phyloP scores from a whole-genome alignment of 2,888 invertebrate genomes.

The Uloborus plumipes region DNA sequence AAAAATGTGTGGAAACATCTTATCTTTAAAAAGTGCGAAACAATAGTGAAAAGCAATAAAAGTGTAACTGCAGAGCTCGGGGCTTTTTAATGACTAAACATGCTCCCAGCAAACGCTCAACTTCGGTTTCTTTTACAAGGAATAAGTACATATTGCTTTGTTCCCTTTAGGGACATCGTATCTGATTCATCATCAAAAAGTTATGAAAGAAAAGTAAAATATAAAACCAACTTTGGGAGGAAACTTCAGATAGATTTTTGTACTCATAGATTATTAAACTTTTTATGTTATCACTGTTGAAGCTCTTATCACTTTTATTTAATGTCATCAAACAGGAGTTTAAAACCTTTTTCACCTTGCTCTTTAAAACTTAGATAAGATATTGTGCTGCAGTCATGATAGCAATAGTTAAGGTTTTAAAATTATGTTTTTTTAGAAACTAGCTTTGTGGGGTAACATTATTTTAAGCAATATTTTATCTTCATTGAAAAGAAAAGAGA shows the following conservation, averaged over 20 bases:
- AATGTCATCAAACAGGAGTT: slow-evolving; percentile 33
- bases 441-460: too few relatives aligned
- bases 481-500: too few relatives aligned
- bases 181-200: slow-evolving; percentile 44
- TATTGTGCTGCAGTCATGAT: too few relatives aligned
- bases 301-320: slow-evolving; percentile 53
- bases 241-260: slow-evolving; percentile 26
- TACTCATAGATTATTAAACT: slow-evolving; percentile 43
- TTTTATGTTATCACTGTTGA: slow-evolving; percentile 10
- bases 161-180: slow-evolving; percentile 31
- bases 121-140: slow-evolving; percentile 13
- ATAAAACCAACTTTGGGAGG: slow-evolving; percentile 9
- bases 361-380: too few relatives aligned
- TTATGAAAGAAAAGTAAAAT: slow-evolving; percentile 5
- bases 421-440: too few relatives aligned
- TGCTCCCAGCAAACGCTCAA: slow-evolving; percentile 7
- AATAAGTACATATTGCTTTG: slow-evolving; percentile 15
- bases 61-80: slow-evolving; percentile 11
- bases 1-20: too few relatives aligned
- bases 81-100: slow-evolving; percentile 48
- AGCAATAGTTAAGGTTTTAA: too few relatives aligned
- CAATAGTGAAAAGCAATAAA: slow-evolving; percentile 29
- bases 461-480: too few relatives aligned
- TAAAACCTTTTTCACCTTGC: neutral
- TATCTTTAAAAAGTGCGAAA: neutral